Evolutionary conservation across 2,113 vertebrate species (phyloP).

Genomic region (Plecturocebus donacophilus): DNA sequence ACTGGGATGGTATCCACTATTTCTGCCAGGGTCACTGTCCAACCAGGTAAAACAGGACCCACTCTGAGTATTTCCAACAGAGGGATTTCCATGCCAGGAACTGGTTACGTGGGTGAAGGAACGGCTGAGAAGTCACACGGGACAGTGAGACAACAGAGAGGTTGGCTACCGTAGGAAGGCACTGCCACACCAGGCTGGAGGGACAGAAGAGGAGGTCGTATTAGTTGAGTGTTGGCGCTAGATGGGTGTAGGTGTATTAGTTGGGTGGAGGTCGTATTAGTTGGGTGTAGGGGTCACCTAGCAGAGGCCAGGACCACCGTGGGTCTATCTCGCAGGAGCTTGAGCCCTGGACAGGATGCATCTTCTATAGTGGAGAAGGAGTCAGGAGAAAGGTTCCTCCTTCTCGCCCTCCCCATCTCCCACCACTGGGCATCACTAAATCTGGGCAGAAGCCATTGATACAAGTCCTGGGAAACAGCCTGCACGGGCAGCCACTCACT

Average conservation of each 20-base stretch:
- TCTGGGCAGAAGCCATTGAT: neutral
- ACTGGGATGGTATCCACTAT: neutral
- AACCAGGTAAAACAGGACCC: neutral
- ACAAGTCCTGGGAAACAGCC: neutral
- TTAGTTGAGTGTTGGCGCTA: neutral
- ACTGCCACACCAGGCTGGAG: neutral
- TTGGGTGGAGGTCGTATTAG: neutral
- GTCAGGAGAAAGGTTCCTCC: rapidly evolving
- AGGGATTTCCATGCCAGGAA: neutral
- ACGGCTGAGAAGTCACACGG: neutral
- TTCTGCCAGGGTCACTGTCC: neutral
- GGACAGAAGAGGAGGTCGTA: neutral
- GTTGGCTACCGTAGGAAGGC: neutral
- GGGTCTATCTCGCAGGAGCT: neutral
- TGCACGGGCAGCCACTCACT: neutral
- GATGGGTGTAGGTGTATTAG: neutral
- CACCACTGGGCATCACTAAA: neutral
- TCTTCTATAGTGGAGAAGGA: neutral
- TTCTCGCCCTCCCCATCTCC: neutral
- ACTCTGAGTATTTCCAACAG: neutral
- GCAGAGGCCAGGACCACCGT: neutral
- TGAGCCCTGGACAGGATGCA: neutral
- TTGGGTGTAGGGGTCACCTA: neutral
- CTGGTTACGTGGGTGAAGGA: neutral
- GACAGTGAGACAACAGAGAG: neutral